phyloP scores from a whole-genome alignment of 2,113 vertebrate genomes.

The Festucalex cinctus region DNA sequence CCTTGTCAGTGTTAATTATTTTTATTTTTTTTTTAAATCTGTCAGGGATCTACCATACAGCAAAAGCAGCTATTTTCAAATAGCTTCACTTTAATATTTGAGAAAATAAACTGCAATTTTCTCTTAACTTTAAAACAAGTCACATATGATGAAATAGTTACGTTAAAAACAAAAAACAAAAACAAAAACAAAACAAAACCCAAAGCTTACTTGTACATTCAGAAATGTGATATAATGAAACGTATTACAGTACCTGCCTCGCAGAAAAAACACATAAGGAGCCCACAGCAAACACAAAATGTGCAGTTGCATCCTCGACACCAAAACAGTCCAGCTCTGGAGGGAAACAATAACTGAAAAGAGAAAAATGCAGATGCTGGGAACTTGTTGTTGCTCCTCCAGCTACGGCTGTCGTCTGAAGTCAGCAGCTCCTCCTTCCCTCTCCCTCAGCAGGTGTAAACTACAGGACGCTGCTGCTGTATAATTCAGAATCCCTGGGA shows the following conservation, averaged over 20 bases:
- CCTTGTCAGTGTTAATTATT: too few relatives aligned
- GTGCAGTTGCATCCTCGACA: slow-evolving; percentile 58
- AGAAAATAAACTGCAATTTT: too few relatives aligned
- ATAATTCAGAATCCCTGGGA: slow-evolving; percentile 58
- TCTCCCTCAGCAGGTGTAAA: slow-evolving; percentile 54
- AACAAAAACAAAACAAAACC: too few relatives aligned
- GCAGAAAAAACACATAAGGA: slow-evolving; percentile 53
- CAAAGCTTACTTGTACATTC: background rate
- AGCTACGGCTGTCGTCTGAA: slow-evolving; percentile 26
- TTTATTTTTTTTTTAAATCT: too few relatives aligned
- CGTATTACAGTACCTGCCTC: slow-evolving; percentile 61
- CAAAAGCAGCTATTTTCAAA: too few relatives aligned
- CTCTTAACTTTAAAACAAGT: too few relatives aligned
- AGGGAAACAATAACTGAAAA: slow-evolving; percentile 3
- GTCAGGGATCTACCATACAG: too few relatives aligned
- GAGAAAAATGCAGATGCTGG: slow-evolving; percentile 10
- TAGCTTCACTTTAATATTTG: too few relatives aligned
- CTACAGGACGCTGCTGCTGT: slow-evolving; percentile 53
- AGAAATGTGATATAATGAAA: background rate
- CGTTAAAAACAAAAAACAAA: too few relatives aligned
- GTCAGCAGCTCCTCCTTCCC: slow-evolving; percentile 33
- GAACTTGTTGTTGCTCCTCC: slow-evolving; percentile 48
- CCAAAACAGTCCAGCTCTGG: background rate
- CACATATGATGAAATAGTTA: too few relatives aligned
- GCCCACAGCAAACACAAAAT: slow-evolving; percentile 51